A percentile compares a stretch with the other conserved stretches of the same genome.
Conservation (phyloP, 2,797 vertebrate genomes). For the Acropternis orthonyx region DNA sequence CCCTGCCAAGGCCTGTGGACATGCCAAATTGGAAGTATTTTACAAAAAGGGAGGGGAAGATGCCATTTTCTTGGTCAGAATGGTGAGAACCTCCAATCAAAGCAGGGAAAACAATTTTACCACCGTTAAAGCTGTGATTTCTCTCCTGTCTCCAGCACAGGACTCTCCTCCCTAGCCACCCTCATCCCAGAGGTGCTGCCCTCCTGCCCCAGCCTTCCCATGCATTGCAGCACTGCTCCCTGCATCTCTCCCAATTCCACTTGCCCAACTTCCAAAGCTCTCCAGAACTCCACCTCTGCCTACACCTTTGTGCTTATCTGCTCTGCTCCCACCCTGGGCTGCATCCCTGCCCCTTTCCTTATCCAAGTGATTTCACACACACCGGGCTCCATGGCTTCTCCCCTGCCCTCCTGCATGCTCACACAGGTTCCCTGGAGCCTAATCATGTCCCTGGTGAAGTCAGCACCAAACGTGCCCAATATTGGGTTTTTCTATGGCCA, state of each 20-base stretch:
- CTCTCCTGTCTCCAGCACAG: neutral
- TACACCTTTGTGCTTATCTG: constrained; percentile 52
- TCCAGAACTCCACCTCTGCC: constrained; percentile 63
- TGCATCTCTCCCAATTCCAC: constrained; percentile 54
- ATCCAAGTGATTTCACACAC: constrained; percentile 62
- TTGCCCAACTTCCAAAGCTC: constrained; percentile 52
- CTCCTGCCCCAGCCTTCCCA: neutral
- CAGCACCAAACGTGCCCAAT: neutral
- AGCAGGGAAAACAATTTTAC: neutral
- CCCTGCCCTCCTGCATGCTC: constrained; percentile 34
- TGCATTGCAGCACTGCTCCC: constrained; percentile 32
- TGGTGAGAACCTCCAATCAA: neutral
- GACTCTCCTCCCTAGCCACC: neutral
- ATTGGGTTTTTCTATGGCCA: neutral
- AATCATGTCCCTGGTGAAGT: neutral
- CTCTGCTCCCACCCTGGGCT: constrained; percentile 50
- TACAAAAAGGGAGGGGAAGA: neutral
- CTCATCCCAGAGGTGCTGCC: neutral
- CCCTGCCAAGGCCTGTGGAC: neutral
- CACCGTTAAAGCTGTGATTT: neutral
- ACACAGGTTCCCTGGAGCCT: constrained; percentile 31
- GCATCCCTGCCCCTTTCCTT: constrained; percentile 58
- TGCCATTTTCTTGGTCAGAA: neutral
- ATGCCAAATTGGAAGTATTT: neutral
- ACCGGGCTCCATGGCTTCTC: constrained; percentile 71